Percentiles rank a stretch among this genome's conserved stretches.
phyloP scores from a whole-genome alignment of 2,888 invertebrate genomes.

The Mermis nigrescens region DNA sequence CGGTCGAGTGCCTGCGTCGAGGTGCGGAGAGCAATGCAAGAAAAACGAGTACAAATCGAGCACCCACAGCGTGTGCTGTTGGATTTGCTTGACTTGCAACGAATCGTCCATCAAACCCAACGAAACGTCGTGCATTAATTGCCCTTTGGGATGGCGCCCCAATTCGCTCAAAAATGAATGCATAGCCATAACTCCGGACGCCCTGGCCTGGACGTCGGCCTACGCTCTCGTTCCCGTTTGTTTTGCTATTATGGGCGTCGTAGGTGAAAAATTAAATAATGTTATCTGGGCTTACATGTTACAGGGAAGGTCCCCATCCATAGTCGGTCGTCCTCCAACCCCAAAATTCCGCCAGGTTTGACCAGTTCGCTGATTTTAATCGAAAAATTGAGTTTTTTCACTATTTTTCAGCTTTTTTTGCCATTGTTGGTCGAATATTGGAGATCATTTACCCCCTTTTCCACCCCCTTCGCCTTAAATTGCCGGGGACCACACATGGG shows the following conservation, averaged over 20 bases:
- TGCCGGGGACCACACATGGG: too few relatives aligned
- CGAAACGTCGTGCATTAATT: constrained; percentile 41
- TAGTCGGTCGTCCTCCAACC: too few relatives aligned
- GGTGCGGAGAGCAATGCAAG: constrained; percentile 46
- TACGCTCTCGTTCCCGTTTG: constrained; percentile 49
- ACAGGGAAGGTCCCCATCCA: too few relatives aligned
- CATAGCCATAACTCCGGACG: constrained; percentile 40
- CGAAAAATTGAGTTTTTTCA: too few relatives aligned
- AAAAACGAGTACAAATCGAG: constrained; percentile 43
- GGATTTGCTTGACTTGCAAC: constrained; percentile 49
- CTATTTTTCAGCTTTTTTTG: too few relatives aligned
- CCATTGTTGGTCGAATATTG: too few relatives aligned
- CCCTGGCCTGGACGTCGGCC: constrained; percentile 45
- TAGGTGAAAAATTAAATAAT: too few relatives aligned
- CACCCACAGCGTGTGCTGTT: constrained; percentile 45
- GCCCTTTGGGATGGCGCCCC: constrained; percentile 47
- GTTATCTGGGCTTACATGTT: too few relatives aligned
- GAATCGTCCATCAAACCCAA: constrained; percentile 43
- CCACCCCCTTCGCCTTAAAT: too few relatives aligned
- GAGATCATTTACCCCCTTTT: too few relatives aligned
- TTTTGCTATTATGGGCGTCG: constrained; percentile 45
- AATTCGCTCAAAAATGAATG: constrained; percentile 33
- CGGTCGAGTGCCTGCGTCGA: constrained; percentile 41
- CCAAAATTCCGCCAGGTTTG: too few relatives aligned
- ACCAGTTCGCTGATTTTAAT: too few relatives aligned